Evolutionary conservation across 2,113 vertebrate genomes (phyloP).

Genomic region (Bettongia penicillata): DNA sequence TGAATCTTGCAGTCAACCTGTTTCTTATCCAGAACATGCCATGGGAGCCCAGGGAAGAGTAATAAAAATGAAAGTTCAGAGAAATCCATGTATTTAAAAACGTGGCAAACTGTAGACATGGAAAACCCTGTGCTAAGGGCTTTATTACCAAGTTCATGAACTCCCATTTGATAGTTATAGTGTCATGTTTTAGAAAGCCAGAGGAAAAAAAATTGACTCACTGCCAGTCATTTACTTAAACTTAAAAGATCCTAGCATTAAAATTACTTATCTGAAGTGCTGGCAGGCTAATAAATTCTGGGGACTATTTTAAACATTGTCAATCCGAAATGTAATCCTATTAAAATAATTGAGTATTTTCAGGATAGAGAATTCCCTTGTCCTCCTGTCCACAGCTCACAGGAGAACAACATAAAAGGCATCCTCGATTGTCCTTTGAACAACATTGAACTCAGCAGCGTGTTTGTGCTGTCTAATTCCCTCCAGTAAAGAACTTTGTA

Average conservation of each 20-base stretch:
- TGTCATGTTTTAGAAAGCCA: slow-evolving; percentile 60
- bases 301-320: slow-evolving; percentile 81
- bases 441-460: slow-evolving; percentile 43
- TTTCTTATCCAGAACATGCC: neutral
- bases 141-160: slow-evolving; percentile 41
- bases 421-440: slow-evolving; percentile 72
- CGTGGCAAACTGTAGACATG: slow-evolving; percentile 10
- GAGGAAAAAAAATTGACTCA: slow-evolving; percentile 71
- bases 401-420: slow-evolving; percentile 72
- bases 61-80: slow-evolving; percentile 42
- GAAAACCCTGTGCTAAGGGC: slow-evolving; percentile 32
- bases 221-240: slow-evolving; percentile 84
- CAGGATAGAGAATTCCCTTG: slow-evolving; percentile 78
- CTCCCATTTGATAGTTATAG: slow-evolving; percentile 42
- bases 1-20: slow-evolving; percentile 20
- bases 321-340: slow-evolving; percentile 82
- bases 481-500: slow-evolving; percentile 23
- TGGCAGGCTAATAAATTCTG: slow-evolving; percentile 81
- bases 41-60: slow-evolving; percentile 54
- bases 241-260: slow-evolving; percentile 79
- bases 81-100: slow-evolving; percentile 59
- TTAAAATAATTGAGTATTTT: slow-evolving; percentile 86
- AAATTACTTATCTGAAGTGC: slow-evolving; percentile 80
- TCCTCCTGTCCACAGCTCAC: slow-evolving; percentile 55
- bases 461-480: slow-evolving; percentile 14